Conservation (phyloP, 2,888 invertebrate species). For the Lissonota sp. region DNA sequence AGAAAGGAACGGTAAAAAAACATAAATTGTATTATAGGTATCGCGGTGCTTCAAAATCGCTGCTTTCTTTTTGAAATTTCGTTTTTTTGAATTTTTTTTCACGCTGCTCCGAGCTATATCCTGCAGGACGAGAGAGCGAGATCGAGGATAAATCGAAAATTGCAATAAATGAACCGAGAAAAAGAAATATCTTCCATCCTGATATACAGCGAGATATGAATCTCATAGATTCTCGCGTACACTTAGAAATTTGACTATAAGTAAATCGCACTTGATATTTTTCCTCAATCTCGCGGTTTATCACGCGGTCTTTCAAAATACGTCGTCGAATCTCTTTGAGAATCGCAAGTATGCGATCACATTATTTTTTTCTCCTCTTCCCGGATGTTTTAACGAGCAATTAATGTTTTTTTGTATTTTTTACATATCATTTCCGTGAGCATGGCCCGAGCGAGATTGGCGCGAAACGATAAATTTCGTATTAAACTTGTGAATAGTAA, state of each 20-base stretch:
- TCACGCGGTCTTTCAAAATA: neutral
- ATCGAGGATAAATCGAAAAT: conserved; percentile 8
- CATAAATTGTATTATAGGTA: conserved; percentile 65
- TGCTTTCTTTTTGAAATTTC: conserved; percentile 31
- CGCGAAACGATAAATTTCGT: conserved; percentile 56
- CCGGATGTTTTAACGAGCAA: conserved; percentile 14
- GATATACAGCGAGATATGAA: conserved; percentile 18
- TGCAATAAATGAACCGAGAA: conserved; percentile 27
- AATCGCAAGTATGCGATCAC: conserved; percentile 5
- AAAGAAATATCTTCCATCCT: conserved; percentile 11
- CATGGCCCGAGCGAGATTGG: conserved; percentile 22
- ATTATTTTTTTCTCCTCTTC: conserved; percentile 13
- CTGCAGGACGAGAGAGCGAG: conserved; percentile 23
- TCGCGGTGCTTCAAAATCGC: conserved; percentile 67
- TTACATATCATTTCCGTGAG: conserved; percentile 33
- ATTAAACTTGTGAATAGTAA: conserved; percentile 64
- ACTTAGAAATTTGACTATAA: neutral
- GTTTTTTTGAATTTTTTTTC: conserved; percentile 26
- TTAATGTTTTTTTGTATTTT: conserved; percentile 14
- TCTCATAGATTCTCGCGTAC: conserved; percentile 5
- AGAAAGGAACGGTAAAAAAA: conserved; percentile 1
- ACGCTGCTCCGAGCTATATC: neutral
- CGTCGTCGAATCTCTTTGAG: conserved; percentile 7
- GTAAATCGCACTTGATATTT: neutral
- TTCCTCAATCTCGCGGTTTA: conserved; percentile 9